These are phyloP conservation scores for Clostera curtula DNA, from an alignment of 2,888 invertebrate species.

Conservation along the genomic window DNA sequence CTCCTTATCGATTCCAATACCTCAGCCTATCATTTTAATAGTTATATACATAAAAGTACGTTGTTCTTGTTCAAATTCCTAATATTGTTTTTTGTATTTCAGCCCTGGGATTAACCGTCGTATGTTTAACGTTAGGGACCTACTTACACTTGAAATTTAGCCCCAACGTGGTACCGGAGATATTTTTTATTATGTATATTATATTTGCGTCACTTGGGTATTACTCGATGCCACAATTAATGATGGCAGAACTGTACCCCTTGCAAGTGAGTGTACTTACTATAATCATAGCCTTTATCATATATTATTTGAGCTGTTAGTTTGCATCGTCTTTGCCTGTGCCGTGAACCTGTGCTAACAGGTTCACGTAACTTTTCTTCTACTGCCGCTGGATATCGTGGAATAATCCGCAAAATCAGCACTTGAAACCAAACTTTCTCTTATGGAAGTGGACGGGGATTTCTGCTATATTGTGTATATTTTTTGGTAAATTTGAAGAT, in stretches of 20 bases:
- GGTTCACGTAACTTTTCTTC: too few species aligned
- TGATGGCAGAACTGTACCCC: slow-evolving; percentile 48
- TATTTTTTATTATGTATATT: slow-evolving; percentile 31
- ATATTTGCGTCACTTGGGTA: slow-evolving; percentile 40
- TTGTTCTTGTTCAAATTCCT: not conserved
- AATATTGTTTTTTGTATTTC: slow-evolving; percentile 13
- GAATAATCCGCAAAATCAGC: too few species aligned
- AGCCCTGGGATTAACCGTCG: slow-evolving; percentile 37
- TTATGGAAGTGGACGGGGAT: too few species aligned
- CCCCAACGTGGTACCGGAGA: slow-evolving; percentile 23
- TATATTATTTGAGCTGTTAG: not conserved
- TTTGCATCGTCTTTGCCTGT: too few species aligned
- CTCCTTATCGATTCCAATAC: too few species aligned
- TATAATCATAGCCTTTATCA: not conserved
- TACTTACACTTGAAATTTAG: slow-evolving; percentile 14
- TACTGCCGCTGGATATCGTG: too few species aligned
- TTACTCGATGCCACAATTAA: slow-evolving; percentile 37
- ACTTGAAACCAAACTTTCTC: too few species aligned
- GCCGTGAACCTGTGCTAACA: too few species aligned
- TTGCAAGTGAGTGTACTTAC: slow-evolving; percentile 39
- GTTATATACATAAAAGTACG: too few species aligned
- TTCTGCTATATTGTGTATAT: too few species aligned
- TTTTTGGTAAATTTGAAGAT: too few species aligned
- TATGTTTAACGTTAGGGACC: slow-evolving; percentile 22
- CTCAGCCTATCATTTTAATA: too few species aligned